These are phyloP conservation scores for Oreochromis niloticus DNA, from an alignment of 2,113 vertebrate species.

Conservation along the genomic window DNA sequence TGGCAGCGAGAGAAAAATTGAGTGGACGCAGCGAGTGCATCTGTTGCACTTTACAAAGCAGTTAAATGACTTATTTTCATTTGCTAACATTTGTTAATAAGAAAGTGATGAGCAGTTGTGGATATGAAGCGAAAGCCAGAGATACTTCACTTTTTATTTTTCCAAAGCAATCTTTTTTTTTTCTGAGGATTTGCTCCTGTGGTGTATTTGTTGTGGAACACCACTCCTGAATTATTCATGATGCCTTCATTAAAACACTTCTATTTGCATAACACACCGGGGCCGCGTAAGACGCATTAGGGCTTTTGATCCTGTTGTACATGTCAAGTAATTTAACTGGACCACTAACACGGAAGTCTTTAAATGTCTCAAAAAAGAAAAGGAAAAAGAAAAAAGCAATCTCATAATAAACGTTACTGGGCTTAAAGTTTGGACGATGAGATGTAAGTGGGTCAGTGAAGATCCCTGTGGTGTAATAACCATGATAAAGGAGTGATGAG, in stretches of 20 bases:
- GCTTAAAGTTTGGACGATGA: neutral
- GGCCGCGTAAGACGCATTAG: conserved; percentile 38
- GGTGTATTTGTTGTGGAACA: conserved; percentile 30
- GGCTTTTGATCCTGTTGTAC: conserved; percentile 60
- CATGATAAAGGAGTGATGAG: conserved; percentile 8
- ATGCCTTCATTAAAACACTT: conserved; percentile 62
- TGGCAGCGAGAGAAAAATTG: neutral
- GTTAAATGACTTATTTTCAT: conserved; percentile 31
- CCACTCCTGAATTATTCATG: conserved; percentile 67
- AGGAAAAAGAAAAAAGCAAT: neutral
- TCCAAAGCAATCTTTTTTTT: conserved; percentile 31
- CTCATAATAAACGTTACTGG: neutral
- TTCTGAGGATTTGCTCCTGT: conserved; percentile 42
- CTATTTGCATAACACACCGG: conserved; percentile 66
- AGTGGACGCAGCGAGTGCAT: neutral
- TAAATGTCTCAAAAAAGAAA: conserved; percentile 5
- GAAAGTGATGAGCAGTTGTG: conserved; percentile 19
- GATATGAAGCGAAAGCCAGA: conserved; percentile 39
- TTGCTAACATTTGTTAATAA: conserved; percentile 28
- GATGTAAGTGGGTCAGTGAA: conserved; percentile 46
- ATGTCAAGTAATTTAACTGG: conserved; percentile 58
- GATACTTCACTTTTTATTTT: conserved; percentile 16
- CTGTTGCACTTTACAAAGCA: neutral
- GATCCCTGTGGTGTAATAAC: conserved; percentile 39
- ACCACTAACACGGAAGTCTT: neutral